Evolutionary conservation across 1,140 invertebrate species (phyloP), one percentile per base, ranked within the genome.

Genomic region (Drosophila burlai): DNA sequence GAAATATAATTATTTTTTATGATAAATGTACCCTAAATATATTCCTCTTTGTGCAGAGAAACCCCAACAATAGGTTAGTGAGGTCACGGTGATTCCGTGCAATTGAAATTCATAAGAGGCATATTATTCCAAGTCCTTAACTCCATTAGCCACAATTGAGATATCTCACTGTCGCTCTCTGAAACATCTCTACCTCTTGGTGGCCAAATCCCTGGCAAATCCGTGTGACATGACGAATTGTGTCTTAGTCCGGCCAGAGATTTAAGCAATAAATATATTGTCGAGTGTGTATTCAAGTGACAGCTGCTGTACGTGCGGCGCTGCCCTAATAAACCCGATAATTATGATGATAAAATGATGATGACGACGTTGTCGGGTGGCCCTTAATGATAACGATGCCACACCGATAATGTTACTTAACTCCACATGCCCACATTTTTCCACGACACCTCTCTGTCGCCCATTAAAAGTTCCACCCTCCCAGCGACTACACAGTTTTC

Each of bases 321-420:
- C 83, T 83, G 85, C 85, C 71, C 82, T 90, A 85, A 76, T 85
- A 82, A 76, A 68, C 71, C 58, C 71, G 36, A 91, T 90, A 90
- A 90, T 91, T 90, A 82, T 90, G 86, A 90, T 90, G 85, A 90
- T 90, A 90, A 80, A 81, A 84, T 87, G 81, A 89, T 89, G 77
- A 89, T 83, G 83, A 68, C 72, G 74, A 85, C 79, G 77, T 61
- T 62, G 76, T 80, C 62, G 61, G 64, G 75, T 47, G 45, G 58
- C 52, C 68, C 59, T 80, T 81, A 76, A 80, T 72, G 67, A 79
- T 73, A 80, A 79, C 76, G 76, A 80, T 60, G 77, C 40, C 71
- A 36, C 52, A 63, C 71, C 83, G 81, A 84, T 84, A 66, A 63
- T 77, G 84, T 76, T 90, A 84, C 84, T 90, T 89, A 89, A 90